Evolutionary conservation across 2,113 vertebrate genomes (phyloP), one percentile per base, ranked within the genome.

Genomic region (Excalfactoria chinensis): DNA sequence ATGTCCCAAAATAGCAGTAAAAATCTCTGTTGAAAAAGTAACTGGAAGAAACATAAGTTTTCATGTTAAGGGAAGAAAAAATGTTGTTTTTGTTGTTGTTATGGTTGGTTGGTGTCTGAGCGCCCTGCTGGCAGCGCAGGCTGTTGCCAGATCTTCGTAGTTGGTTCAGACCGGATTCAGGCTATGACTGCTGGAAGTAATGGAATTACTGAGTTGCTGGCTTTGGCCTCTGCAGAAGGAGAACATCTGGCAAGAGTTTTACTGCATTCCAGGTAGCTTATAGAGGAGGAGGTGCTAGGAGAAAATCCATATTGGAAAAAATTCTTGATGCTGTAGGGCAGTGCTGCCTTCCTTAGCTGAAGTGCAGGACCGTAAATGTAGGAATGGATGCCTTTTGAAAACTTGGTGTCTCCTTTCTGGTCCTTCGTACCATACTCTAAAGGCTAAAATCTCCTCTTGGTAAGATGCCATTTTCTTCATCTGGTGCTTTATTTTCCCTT

Each of bases 181-280:
- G 58, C 85, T 68, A 30, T 80, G n/a, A 55, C 46, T 89, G 79
- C 67, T 88, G 51, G 43, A 86, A 91, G 68, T 88, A 91, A 90
- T 86, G 64, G 79, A 95, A 94, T 91, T 91, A 84, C 4, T 78
- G 86, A 93, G 43, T 53, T 96, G 83, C 90, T 93, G 83, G 26
- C 76, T 93, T 95, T 93, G 90, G 72, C 20, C 19, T 88, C 75
- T 7, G 32, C 59, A 58, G 63, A 85, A 91, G 56, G 40, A 82
- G 78, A 86, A 86, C 58, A 80, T 90, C 83, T 95, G 90, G 64
- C 92, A 81, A 56, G 80, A 90, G 35, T 55, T 23, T 40, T 78
- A 72, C 23, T 78, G 6, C 40, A 49, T 93, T 93, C 56, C 84
- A 72, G 7, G 46, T 64, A 35, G 66, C 35, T 93, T 81, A 71